Base-by-base conservation (phyloP, 2,797 vertebrate genomes). In the Threskiornis aethiopicus region DNA sequence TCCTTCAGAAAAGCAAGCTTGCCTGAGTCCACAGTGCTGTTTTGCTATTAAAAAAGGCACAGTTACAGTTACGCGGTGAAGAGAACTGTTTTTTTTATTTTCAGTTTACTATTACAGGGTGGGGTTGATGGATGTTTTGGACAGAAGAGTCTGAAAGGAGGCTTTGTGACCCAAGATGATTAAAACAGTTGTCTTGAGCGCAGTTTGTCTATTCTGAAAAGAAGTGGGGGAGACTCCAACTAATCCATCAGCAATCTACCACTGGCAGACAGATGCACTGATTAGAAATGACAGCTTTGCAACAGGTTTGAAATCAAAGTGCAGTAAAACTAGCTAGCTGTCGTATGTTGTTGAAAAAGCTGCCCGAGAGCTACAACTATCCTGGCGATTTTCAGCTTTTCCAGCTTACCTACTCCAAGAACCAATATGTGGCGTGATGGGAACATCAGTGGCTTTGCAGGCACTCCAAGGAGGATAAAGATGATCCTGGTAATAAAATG, bases 151-250 rank as follows among this genome's bases (percentile, higher is more conserved):
- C 72, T 86, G 95, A 96, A 84, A 88, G 92, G 55, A 91, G 87
- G 67, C n/a, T 94, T 18, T 91, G 75, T n/a, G 79, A 95, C 64
- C 41, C 75, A 39, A 71, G 47, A 78, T 71, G 92, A 94, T 96
- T 91, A 89, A 83, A 95, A 96, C 75, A 96, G 87, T 92, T 93
- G 90, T 92, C 84, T 83, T 54, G 52, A 95, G 86, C 0, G 1
- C 69, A 86, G 82, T 93, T 77, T 93, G 84, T 51, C 88, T 80
- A 3, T 29, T 58, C 84, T 55, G 82, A 72, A 78, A 85, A 87
- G 78, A 85, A 93, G 55, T n/a, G 25, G 17, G 33, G 79, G 64
- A 96, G 81, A 70, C 67, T 93, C 93, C 64, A 69, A 51, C 81
- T 76, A 73, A 90, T 73, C 78, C 84, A 90, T 83, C 90, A 85